Evolutionary conservation across 2,888 invertebrate species (phyloP), one percentile per base, ranked within the genome.

Genomic region (Nasonia oneida): DNA sequence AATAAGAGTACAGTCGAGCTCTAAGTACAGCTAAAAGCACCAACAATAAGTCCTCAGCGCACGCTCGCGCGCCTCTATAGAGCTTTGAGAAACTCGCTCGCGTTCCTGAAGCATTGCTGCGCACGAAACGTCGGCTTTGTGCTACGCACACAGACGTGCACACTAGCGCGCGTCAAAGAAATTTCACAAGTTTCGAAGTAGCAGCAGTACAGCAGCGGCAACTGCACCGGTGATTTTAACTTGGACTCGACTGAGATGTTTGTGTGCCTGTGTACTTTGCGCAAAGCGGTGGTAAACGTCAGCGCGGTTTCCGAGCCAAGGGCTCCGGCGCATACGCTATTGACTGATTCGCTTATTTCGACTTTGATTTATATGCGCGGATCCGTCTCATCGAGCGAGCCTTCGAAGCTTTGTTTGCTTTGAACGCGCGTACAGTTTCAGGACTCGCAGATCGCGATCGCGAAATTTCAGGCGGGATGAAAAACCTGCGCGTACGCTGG

Each of bases 61-160:
- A 29, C 33, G 33, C 23, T 33, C 18, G 70, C 29, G 12, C 33
- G 29, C 12, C 0, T 42, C 8, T 42, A 29, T 67, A 67, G 67
- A 61, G 74, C 37, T 64, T 74, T 84, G 73, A 73, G 33, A 61
- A 84, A 79, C 64, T 71, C 12, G n/a, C 67, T 29, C n/a, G 33
- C 61, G 47, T 47, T 81, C 57, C 80, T 80, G 23, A 39, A 80
- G 74, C 47, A 74, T 53, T 53, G 39, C 64, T 70, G n/a, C n/a
- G 74, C 39, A 76, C 12, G 75, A 76, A 76, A 82, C 53, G 76
- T 75, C 70, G 42, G 76, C 37, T 76, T 82, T 57, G 39, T 64
- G 67, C 53, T 53, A 10, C 73, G 3, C 57, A 15, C 42, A 33
- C n/a, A 33, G 10, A 33, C 53, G 18, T 29, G 29, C 64, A 67